Percentiles rank a stretch among this genome's conserved stretches.
phyloP scores from a whole-genome alignment of 2,113 vertebrate genomes.

The Nothocercus julius region DNA sequence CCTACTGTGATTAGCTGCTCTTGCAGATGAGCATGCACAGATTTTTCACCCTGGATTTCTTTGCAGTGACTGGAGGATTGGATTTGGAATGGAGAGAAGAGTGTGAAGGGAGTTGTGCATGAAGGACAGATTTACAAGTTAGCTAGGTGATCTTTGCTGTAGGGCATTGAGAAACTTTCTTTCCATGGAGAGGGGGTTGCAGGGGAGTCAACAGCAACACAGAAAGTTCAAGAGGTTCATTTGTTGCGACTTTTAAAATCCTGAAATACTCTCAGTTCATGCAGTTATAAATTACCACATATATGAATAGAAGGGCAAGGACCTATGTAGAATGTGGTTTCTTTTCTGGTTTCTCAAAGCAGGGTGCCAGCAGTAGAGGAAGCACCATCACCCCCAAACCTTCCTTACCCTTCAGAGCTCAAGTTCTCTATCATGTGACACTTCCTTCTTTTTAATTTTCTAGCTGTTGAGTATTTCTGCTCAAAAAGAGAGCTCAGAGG shows the following conservation, averaged over 20 bases:
- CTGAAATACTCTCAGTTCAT: not conserved
- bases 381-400: not conserved
- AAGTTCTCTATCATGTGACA: not conserved
- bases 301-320: not conserved
- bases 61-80: not conserved
- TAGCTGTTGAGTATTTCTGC: slow-evolving; percentile 74
- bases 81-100: not conserved
- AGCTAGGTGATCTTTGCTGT: not conserved
- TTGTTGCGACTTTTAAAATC: not conserved
- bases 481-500: slow-evolving; percentile 47
- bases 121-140: not conserved
- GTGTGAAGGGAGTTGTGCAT: not conserved
- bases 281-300: not conserved
- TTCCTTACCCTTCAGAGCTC: not conserved
- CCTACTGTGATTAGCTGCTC: not conserved
- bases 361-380: not conserved
- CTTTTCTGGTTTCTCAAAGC: not conserved
- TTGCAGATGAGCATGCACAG: not conserved
- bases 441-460: slow-evolving; percentile 33
- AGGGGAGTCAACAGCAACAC: not conserved
- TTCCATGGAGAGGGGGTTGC: not conserved
- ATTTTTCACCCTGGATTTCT: not conserved
- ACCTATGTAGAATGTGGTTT: not conserved
- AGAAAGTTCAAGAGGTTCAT: not conserved
- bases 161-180: not conserved